Evolutionary conservation across 2,888 invertebrate species (phyloP).

Genomic region (Auanema sp.): DNA sequence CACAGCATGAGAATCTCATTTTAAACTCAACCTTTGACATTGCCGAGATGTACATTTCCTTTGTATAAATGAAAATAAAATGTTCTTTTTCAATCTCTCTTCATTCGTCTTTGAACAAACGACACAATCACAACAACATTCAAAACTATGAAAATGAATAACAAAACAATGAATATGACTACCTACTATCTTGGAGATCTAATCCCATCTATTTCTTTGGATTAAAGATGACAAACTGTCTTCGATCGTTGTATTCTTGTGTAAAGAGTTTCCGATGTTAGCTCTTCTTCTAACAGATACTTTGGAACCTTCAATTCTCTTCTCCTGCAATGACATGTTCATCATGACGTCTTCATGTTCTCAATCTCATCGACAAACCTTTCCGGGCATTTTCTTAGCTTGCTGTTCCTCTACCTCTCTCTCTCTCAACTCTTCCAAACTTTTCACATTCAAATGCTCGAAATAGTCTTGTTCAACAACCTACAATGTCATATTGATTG

Average conservation of each 20-base stretch:
- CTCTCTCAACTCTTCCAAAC: constrained; percentile 30
- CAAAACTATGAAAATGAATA: no score
- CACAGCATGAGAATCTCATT: not conserved
- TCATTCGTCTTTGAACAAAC: no score
- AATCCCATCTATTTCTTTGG: constrained; percentile 62
- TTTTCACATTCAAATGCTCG: constrained; percentile 22
- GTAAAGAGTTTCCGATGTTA: constrained; percentile 61
- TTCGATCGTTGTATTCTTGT: constrained; percentile 58
- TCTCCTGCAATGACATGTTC: constrained; percentile 24
- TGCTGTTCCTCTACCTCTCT: constrained; percentile 23
- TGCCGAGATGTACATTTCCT: not conserved
- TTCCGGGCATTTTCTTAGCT: constrained; percentile 47
- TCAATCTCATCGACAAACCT: constrained; percentile 20
- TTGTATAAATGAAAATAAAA: not conserved
- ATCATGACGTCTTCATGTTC: not conserved
- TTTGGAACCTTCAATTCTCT: constrained; percentile 35
- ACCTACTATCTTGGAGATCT: not conserved
- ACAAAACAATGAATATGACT: not conserved
- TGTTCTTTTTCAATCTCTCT: no score
- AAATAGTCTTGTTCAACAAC: constrained; percentile 34
- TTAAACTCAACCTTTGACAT: not conserved
- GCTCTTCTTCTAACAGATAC: constrained; percentile 32
- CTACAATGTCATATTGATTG: constrained; percentile 20
- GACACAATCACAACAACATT: constrained; percentile 2
- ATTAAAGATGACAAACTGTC: constrained; percentile 49